Evolutionary conservation across 2,113 vertebrate genomes (phyloP).

Genomic region (Leptobrachium leishanense): DNA sequence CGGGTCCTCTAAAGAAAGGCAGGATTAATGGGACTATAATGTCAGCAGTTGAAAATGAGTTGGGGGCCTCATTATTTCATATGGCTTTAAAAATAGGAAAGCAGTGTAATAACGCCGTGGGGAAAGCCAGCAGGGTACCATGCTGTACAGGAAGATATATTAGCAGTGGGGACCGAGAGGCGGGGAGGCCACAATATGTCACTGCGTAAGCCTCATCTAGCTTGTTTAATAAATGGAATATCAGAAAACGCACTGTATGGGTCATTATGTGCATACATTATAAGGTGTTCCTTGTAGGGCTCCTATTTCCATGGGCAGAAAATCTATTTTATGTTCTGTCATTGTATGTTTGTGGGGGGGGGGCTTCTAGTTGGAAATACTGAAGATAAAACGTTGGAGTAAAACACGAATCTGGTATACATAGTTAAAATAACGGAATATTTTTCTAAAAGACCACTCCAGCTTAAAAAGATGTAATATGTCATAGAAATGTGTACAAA

Average conservation of each 20-base stretch:
- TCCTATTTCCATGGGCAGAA: too few species aligned
- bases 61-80: background rate
- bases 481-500: too few species aligned
- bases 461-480: too few species aligned
- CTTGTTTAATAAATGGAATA: background rate
- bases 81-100: background rate
- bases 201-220: background rate
- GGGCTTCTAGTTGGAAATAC: too few species aligned
- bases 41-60: background rate
- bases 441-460: too few species aligned
- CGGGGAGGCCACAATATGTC: background rate
- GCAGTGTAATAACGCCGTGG: background rate
- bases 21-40: background rate
- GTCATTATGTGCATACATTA: background rate
- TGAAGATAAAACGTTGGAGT: too few species aligned
- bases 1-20: too few species aligned
- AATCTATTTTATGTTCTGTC: too few species aligned
- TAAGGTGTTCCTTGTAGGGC: background rate
- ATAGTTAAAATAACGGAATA: too few species aligned
- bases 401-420: too few species aligned
- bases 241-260: background rate
- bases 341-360: too few species aligned
- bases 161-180: background rate
- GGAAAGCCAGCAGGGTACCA: background rate
- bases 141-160: background rate